Base-by-base conservation (phyloP, 2,113 vertebrate species). In the Eurystomus gularis region DNA sequence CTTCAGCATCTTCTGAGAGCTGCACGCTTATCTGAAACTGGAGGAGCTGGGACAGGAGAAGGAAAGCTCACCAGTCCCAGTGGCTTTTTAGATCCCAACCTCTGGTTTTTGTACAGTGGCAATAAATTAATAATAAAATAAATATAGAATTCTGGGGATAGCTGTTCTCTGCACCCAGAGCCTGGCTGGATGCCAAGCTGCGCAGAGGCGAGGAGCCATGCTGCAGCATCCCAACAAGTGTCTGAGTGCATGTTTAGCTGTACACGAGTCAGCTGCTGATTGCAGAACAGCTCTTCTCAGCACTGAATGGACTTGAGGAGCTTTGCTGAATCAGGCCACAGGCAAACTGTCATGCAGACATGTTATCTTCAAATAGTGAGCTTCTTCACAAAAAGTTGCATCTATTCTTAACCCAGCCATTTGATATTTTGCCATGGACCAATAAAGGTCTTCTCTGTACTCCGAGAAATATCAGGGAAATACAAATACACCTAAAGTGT, bases 171-270 rank as follows among this genome's bases (percentile, higher is more conserved):
- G 44, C 39, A 42, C 19, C 10, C 46, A 14, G 24, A 35, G 42
- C 44, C 37, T 86, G 58, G 23, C 54, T 70, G 54, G 13, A 11
- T 7, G 23, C 58, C 0, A 0, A 90, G 57, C 5, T 79, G 35
- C 65, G 29, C 0, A 5, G 65, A 58, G 73, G 19, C 0, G 0
- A 75, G 44, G 24, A 88, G 20, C 52, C 58, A 40, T 0, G 0
- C 51, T 39, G 39, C 35, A 88, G 49, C 70, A 72, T 69, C 88
- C 57, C 80, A 71, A 44, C n/a, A 35, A 81, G 31, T 13, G 42
- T 44, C 65, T 40, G 66, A 77, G 76, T 54, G 37, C 42, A 54
- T 24, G n/a, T 61, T 93, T 73, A 77, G 61, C 60, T 86, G 31
- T 64, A 66, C 5, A 1, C 51, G 68, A 90, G 71, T 71, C 95